Evolutionary conservation across 1,140 invertebrate species (phyloP), one percentile per base, ranked within the genome.

Genomic region (Solenopsis fugax): DNA sequence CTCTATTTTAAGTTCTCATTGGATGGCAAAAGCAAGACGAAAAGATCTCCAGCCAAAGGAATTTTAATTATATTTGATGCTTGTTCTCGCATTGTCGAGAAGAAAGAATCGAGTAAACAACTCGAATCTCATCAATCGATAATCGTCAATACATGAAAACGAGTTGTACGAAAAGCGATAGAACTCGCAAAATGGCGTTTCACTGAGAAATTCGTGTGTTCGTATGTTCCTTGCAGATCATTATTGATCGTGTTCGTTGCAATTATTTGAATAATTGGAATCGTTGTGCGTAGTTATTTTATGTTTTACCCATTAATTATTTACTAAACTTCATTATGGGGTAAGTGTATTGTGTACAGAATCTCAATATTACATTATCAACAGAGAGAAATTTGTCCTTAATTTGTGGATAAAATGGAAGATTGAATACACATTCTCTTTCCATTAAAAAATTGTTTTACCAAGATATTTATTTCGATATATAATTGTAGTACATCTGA

Each of bases 401-500:
- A 24, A 72, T 72, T 71, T 45, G 7, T 56, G 71, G 34, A 56
- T 16, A 50, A 2, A 73, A 37, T 24, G 24, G 9, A 34, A 24
- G 16, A 52, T 34, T 50, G 52, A 29, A 6, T 41, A 41, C 5
- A 37, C 56, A 73, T 64, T 89, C 29, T 82, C 64, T 87, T 87
- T 85, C 62, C 34, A 81, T 87, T 34, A 37, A 73, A 60, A 56
- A 34, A 34, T 48, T 29, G 3, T 45, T 13, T 18, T 4, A 3
- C 12, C 7, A 18, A n/a, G 0, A 48, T 37, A n/a, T 60, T 82
- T 18, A 50, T 62, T 58, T 67, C 13, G 6, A 72, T 41, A 16
- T 48, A 41, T 52, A 24, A 29, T 93, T 92, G 21, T 73, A 93
- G 95, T 69, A 92, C 92, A 6, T 95, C 95, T 21, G 95, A 95